These are phyloP conservation scores for Parasteatoda tepidariorum DNA, from an alignment of 1,140 invertebrate species.

Conservation along the genomic window DNA sequence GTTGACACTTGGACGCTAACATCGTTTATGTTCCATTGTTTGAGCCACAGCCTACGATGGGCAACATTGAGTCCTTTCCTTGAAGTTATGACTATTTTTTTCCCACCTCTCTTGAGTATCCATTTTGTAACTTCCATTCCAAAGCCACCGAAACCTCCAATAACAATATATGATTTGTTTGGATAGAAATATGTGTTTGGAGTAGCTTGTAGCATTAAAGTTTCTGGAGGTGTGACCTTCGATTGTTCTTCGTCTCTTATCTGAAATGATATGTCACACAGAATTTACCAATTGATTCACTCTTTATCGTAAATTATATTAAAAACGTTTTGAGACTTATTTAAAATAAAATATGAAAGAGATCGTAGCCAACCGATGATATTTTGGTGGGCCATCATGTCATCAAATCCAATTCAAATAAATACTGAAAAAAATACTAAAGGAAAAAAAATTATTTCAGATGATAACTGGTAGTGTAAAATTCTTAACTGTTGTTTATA, in stretches of 20 bases:
- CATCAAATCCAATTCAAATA: no score
- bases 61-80: conserved; percentile 71
- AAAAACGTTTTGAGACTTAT: no score
- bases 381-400: no score
- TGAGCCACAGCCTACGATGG: conserved; percentile 69
- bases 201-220: conserved; percentile 65
- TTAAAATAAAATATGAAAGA: no score
- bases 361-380: no score
- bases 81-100: conserved; percentile 71
- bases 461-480: no score
- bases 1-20: conserved; percentile 80
- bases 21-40: conserved; percentile 77
- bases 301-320: no score
- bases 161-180: conserved; percentile 69
- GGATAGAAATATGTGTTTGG: conserved; percentile 69
- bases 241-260: conserved; percentile 65
- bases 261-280: no score
- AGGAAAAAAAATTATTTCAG: no score
- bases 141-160: conserved; percentile 74
- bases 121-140: conserved; percentile 73
- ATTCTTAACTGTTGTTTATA: no score
- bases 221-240: conserved; percentile 61
- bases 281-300: no score
- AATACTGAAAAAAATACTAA: no score
- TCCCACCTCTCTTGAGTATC: conserved; percentile 71